Conservation (phyloP, 2,113 vertebrate genomes). For the Phylloscopus trochilus region DNA sequence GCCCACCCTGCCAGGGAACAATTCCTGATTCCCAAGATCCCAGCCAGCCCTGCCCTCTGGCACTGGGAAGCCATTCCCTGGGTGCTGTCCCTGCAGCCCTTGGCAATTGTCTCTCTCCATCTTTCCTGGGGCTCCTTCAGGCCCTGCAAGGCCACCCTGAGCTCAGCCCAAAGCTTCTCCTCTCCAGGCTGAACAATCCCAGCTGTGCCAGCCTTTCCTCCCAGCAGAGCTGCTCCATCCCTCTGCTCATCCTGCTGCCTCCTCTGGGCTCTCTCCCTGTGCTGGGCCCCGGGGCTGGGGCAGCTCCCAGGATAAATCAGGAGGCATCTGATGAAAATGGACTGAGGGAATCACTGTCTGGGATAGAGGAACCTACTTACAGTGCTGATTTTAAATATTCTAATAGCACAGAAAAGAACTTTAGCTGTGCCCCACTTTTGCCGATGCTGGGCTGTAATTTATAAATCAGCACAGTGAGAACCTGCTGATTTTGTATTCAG, state of each 20-base stretch:
- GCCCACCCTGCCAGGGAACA: accelerated
- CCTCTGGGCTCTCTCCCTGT: not conserved
- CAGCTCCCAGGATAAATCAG: not conserved
- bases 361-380: not conserved
- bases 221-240: not conserved
- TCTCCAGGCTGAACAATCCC: not conserved
- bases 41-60: not conserved
- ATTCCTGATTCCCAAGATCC: not conserved
- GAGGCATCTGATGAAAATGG: not conserved
- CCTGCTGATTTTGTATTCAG: slow-evolving; percentile 41
- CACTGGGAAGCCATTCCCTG: not conserved
- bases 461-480: not conserved
- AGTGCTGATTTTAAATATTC: not conserved
- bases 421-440: slow-evolving; percentile 17
- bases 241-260: not conserved
- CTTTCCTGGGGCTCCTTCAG: too few relatives aligned
- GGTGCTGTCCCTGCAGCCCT: accelerated
- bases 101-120: not conserved
- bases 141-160: too few relatives aligned
- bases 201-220: not conserved
- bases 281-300: not conserved
- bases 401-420: not conserved
- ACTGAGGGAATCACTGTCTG: not conserved
- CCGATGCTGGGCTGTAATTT: not conserved
- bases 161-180: not conserved